phyloP scores from a whole-genome alignment of 2,113 vertebrate genomes.

The Galemys pyrenaicus region DNA sequence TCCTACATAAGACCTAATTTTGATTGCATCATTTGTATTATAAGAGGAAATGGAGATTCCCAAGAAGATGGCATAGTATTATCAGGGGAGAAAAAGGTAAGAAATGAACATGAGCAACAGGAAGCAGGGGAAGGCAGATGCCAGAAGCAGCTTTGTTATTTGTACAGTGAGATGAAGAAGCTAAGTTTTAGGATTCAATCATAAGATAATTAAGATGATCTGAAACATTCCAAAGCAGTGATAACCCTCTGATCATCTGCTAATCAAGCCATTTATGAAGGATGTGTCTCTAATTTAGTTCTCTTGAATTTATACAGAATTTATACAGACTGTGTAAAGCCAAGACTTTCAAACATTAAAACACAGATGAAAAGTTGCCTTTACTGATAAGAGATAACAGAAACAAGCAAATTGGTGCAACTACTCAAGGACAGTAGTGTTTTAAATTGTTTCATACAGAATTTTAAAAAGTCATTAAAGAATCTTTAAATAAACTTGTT shows the following conservation, averaged over 20 bases:
- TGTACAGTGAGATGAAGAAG: neutral
- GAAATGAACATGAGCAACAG: neutral
- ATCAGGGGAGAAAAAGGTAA: neutral
- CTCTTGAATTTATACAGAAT: neutral
- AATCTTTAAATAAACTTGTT: no score
- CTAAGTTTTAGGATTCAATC: neutral
- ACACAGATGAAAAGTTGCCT: neutral
- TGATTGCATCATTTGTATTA: no score
- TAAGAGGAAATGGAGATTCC: neutral
- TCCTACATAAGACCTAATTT: no score
- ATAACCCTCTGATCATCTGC: neutral
- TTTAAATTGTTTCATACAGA: neutral
- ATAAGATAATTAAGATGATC: neutral
- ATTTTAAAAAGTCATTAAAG: no score
- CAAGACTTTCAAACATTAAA: neutral
- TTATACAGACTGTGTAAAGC: neutral
- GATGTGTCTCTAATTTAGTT: neutral
- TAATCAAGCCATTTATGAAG: neutral
- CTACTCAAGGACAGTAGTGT: neutral
- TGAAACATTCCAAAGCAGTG: neutral
- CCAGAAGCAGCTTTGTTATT: neutral
- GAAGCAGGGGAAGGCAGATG: neutral
- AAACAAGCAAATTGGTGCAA: neutral
- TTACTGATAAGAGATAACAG: neutral
- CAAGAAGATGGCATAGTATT: neutral